Evolutionary conservation across 2,113 vertebrate species (phyloP), one percentile per base, ranked within the genome.

Genomic region (Hemiprocne comata): DNA sequence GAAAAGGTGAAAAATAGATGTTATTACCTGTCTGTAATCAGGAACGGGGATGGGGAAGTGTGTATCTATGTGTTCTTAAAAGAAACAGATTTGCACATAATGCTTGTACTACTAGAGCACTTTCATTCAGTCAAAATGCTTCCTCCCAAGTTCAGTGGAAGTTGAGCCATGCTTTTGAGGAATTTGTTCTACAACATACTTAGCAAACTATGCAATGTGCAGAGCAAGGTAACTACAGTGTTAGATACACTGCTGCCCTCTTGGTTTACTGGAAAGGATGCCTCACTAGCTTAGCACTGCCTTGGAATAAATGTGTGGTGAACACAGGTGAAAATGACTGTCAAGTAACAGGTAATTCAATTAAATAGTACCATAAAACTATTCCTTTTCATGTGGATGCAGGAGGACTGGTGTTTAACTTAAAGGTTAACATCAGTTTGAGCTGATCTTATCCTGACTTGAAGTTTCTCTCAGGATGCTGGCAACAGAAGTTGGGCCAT

Each of bases 21-120:
- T 29, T 29, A 21, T 55, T 50, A 13, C 14, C 34, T 42, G 36
- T 53, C 18, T 70, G 1, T 54, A 54, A 25, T 21, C 54, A 31
- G 60, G 31, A 33, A 3, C 5, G 17, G 7, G 9, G 9, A 4
- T 13, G 6, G 5, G 13, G 17, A 31, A 8, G 9, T 7, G 19
- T 33, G 17, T n/a, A 11, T 48, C 10, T 65, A 1, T n/a, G 12
- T 58, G 28, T 36, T 54, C 28, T 23, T 50, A 38, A n/a, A 78
- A 38, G 48, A 18, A 42, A 42, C 40, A 42, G 40, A 42, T 42
- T 42, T 42, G 40, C 40, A 42, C 40, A 42, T 55, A 21, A 50
- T 25, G 19, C 33, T 81, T 36, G 6, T 60, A 15, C 8, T 62
- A 42, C 33, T 6, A 19, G 34, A 66, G 20, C 29, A 60, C 10